Conservation (phyloP, 2,797 vertebrate genomes). For the Fratercula arctica region DNA sequence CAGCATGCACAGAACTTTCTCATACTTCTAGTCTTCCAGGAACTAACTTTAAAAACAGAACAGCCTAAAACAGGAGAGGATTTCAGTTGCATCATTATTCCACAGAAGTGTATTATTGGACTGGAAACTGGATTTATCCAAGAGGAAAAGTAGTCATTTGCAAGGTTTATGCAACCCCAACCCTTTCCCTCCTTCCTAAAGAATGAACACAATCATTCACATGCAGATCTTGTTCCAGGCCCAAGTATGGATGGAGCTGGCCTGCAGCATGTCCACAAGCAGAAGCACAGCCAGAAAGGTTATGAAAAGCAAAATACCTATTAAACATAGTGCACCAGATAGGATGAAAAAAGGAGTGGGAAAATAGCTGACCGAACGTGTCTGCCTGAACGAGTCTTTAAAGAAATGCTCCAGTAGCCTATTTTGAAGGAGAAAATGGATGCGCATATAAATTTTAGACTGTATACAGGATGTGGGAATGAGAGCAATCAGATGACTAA, state of each 20-base stretch:
- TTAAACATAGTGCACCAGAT: neutral
- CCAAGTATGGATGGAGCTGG: neutral
- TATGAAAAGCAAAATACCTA: neutral
- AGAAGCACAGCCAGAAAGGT: neutral
- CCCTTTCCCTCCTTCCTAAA: neutral
- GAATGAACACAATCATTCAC: neutral
- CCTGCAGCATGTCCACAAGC: neutral
- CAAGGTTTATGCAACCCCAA: neutral
- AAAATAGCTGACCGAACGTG: neutral
- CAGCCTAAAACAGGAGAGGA: neutral
- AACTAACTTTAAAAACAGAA: constrained; percentile 25
- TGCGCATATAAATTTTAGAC: neutral
- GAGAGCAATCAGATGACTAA: constrained; percentile 45
- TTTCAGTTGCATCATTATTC: neutral
- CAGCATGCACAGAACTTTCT: neutral
- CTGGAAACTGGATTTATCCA: neutral
- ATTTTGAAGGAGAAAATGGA: neutral
- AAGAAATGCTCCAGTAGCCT: neutral
- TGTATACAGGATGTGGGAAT: constrained; percentile 38
- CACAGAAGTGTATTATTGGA: neutral
- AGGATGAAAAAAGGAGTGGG: neutral
- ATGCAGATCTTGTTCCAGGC: neutral
- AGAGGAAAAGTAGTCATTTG: constrained; percentile 5
- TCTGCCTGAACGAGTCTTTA: neutral
- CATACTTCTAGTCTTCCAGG: neutral